phyloP scores from a whole-genome alignment of 1,140 invertebrate genomes.

The Anagrus nilaparvatae region DNA sequence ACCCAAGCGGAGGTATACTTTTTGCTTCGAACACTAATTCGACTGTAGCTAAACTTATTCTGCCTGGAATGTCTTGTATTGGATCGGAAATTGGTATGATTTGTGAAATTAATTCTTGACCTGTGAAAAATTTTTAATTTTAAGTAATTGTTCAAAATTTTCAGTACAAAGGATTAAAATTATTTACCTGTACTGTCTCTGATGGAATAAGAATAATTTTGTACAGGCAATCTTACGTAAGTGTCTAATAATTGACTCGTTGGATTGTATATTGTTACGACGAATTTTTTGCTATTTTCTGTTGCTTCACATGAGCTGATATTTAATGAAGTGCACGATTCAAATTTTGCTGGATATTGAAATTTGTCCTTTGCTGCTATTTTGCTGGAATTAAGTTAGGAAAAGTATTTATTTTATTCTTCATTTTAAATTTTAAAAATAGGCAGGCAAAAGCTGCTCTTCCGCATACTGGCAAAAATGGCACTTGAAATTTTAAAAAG shows the following conservation, averaged over 20 bases:
- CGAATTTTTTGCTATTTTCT: conserved; percentile 52
- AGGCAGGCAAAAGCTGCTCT: too few species aligned
- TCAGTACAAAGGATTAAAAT: too few species aligned
- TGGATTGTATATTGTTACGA: conserved; percentile 75
- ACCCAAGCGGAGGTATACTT: conserved; percentile 56
- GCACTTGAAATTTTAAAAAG: too few species aligned
- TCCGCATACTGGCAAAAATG: too few species aligned
- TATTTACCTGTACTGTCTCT: conserved; percentile 48
- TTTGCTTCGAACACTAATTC: conserved; percentile 58
- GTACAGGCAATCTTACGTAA: conserved; percentile 63
- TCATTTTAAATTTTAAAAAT: too few species aligned
- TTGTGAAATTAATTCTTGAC: conserved; percentile 46
- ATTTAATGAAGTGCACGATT: conserved; percentile 56
- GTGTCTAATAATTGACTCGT: conserved; percentile 52
- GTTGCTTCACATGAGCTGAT: conserved; percentile 52
- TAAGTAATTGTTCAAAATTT: too few species aligned
- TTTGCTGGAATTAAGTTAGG: conserved; percentile 24
- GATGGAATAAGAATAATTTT: conserved; percentile 49
- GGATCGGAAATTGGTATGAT: conserved; percentile 50
- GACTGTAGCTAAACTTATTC: conserved; percentile 46
- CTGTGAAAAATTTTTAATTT: too few species aligned
- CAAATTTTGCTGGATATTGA: conserved; percentile 22
- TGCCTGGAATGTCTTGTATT: conserved; percentile 52
- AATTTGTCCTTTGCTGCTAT: conserved; percentile 10
- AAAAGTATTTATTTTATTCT: too few species aligned